Conservation (phyloP, 2,888 invertebrate genomes). For the Amblyteles armatorius region DNA sequence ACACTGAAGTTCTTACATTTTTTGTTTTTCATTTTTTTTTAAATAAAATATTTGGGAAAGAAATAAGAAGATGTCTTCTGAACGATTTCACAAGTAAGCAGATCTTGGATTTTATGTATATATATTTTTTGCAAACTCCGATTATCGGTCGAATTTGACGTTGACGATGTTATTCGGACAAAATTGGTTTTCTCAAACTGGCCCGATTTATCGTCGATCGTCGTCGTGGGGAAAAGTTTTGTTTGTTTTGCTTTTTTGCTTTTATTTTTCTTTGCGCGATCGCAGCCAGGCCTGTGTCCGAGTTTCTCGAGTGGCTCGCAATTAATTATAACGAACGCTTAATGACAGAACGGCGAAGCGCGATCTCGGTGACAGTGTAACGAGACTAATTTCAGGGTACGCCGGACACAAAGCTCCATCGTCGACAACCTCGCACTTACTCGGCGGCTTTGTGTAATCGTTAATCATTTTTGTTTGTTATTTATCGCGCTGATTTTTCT, state of each 20-base stretch:
- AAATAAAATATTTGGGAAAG: not conserved
- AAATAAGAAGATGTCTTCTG: conserved; percentile 77
- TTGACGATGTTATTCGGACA: not conserved
- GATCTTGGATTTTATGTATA: not conserved
- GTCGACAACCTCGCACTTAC: not conserved
- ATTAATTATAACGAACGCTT: conserved; percentile 7
- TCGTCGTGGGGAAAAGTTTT: not conserved
- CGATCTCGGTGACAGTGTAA: conserved; percentile 6
- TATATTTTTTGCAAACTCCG: not conserved
- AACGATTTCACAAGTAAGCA: conserved; percentile 83
- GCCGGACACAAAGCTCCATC: not conserved
- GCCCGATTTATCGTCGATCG: too few species aligned
- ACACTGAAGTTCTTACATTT: conserved; percentile 10
- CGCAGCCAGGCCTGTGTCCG: not conserved
- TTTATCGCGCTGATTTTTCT: too few species aligned
- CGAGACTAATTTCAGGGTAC: conserved; percentile 1
- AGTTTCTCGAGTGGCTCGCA: not conserved
- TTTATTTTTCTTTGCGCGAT: not conserved
- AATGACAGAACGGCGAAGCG: not conserved
- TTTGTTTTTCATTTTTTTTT: not conserved
- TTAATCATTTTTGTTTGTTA: not conserved
- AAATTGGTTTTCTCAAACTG: not conserved
- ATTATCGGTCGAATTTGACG: not conserved
- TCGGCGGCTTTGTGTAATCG: not conserved
- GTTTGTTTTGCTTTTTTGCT: not conserved